Percentiles rank a stretch among this genome's conserved stretches.
Evolutionary conservation across 2,113 vertebrate genomes (phyloP).

Genomic region (Gracilinanus agilis): DNA sequence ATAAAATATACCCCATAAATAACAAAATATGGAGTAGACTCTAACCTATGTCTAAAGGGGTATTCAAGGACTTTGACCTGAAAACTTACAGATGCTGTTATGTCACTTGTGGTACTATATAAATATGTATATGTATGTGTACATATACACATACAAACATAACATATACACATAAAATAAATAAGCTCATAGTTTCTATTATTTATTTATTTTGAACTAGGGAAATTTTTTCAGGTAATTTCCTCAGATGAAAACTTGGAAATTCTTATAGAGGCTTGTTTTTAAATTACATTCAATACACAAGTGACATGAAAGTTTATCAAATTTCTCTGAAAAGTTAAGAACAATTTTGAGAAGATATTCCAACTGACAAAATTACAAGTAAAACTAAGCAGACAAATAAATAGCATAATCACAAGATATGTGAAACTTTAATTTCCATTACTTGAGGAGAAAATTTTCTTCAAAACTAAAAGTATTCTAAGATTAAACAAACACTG

Average conservation of each 20-base stretch:
- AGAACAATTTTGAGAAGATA: conserved; percentile 58
- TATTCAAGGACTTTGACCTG: conserved; percentile 16
- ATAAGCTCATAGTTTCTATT: neutral
- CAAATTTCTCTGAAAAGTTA: conserved; percentile 58
- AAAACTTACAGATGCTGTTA: conserved; percentile 52
- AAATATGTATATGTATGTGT: conserved; percentile 26
- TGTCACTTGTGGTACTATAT: conserved; percentile 29
- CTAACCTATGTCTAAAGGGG: neutral
- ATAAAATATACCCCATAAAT: conserved; percentile 26
- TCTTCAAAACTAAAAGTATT: conserved; percentile 47
- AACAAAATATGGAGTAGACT: conserved; percentile 35
- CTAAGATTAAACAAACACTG: conserved; percentile 50
- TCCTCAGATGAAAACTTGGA: neutral
- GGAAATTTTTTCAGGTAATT: neutral
- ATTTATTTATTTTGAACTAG: neutral
- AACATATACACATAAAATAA: neutral
- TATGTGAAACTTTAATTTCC: conserved; percentile 31
- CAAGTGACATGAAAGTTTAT: conserved; percentile 31
- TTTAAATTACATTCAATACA: conserved; percentile 36
- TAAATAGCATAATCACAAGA: conserved; percentile 7
- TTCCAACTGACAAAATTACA: conserved; percentile 49
- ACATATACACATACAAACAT: neutral
- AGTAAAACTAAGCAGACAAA: conserved; percentile 45
- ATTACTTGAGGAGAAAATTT: conserved; percentile 26
- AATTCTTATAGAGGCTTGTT: neutral